Evolutionary conservation across 64 coral and sea anemone species (phyloP), one percentile per base, ranked within the genome.

Genomic region (Montipora efflorescens): DNA sequence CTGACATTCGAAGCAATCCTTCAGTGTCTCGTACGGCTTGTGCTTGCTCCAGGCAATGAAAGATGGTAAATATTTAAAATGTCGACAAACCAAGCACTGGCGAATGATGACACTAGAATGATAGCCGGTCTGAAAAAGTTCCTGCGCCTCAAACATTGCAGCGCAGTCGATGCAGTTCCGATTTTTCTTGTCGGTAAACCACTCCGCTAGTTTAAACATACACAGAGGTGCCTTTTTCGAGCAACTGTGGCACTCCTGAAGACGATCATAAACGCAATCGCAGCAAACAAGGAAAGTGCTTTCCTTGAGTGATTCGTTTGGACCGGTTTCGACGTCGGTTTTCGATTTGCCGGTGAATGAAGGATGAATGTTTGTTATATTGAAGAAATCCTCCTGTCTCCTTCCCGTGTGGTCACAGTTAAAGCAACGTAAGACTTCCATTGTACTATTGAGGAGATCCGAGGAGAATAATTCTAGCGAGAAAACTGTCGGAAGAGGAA

Each of bases 121-220:
- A 80, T 66, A 89, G 61, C 98, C 98, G 13, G 94, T 93, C 59
- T 84, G 80, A 23, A 99, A 81, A 46, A 96, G 86, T 67, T 81
- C 82, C 58, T 77, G 80, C 5, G 98, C 90, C 25, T 94, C 98
- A 19, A 90, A 81, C 4, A 75, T 77, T 20, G 98, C 98, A 2
- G 92, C 61, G 84, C 98, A 99, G 51, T 99, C 95, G 52, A 96
- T 96, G 48, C 98, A 99, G 23, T 90, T 87, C 28, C 98, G 92
- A 74, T 90, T 91, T 48, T 94, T 87, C 59, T 88, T 94, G 45
- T 62, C 72, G 9, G 79, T 87, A 67, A 99, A 99, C 98, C 98
- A 99, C 89, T 99, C 95, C 53, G 89, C 67, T 59, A 99, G 90
- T 92, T 99, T 99, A 74, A 96, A 99, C 95, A 99, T 94, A 71